Evolutionary conservation across 2,797 vertebrate genomes (phyloP), one percentile per base, ranked within the genome.

Genomic region (Amblyraja radiata): DNA sequence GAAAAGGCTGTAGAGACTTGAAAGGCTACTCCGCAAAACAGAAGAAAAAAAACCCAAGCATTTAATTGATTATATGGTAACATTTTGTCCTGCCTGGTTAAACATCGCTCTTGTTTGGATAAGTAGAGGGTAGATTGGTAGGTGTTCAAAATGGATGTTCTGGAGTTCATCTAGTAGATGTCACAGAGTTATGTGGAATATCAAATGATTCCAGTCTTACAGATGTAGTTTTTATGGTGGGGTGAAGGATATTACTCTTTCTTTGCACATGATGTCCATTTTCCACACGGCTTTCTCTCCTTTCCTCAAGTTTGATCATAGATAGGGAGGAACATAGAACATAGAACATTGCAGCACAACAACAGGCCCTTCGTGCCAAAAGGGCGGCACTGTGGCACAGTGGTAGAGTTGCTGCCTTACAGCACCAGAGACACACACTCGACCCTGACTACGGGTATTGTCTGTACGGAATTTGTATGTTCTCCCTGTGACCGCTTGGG

Each of bases 21-120:
- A 94, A 90, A 93, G 46, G 36, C 63, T 74, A 54, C 39, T 79
- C 92, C 80, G 78, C 28, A 73, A 91, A 93, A 93, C 36, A 79
- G n/a, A n/a, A 91, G n/a, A 36, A 13, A n/a, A 83, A 58, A 61
- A 39, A 78, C 9, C 54, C 63, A 84, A 81, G 7, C 46, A 74
- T 23, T 74, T 58, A 76, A 93, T 80, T 74, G 65, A 76, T 93
- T 93, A 76, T 32, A 86, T 10, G 32, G 39, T 93, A 93, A 93
- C 90, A 94, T 78, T 93, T 93, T 71, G 86, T 93, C 76, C 63
- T 83, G 93, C 93, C 93, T 93, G 63, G 92, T 77, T 93, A 93
- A 83, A 83, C 91, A 73, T 91, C 36, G 13, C 65, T 61, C 68
- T 93, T 46, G 36, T 46, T 73, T 91, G 61, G 7, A 21, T 65